Evolutionary conservation across 2,113 vertebrate genomes (phyloP).

Genomic region (Plotosus lineatus): DNA sequence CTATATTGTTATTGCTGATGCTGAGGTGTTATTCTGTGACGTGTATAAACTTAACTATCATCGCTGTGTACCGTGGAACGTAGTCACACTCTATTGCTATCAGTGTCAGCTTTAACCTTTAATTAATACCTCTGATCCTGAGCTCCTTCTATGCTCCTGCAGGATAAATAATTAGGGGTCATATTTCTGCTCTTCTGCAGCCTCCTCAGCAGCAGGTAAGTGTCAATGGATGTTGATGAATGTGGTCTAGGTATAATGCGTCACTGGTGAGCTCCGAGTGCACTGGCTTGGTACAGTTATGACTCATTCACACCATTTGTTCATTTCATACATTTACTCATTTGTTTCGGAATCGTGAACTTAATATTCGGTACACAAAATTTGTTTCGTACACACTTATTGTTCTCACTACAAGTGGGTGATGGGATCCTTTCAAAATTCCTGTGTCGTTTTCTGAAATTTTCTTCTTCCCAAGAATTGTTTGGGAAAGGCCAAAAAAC

Average conservation of each 20-base stretch:
- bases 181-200: neutral
- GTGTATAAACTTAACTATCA: too few species aligned
- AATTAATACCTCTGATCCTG: too few species aligned
- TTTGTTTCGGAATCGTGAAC: neutral
- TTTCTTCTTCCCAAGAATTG: too few species aligned
- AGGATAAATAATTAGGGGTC: neutral
- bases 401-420: too few species aligned
- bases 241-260: neutral
- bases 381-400: neutral
- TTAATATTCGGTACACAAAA: neutral
- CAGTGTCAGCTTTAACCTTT: neutral
- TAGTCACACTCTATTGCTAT: neutral
- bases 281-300: neutral
- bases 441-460: too few species aligned
- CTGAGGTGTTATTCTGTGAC: too few species aligned
- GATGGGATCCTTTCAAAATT: neutral
- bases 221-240: neutral
- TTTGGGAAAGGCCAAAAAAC: too few species aligned
- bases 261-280: neutral
- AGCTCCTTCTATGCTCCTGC: too few species aligned
- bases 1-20: too few species aligned
- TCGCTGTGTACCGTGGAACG: too few species aligned
- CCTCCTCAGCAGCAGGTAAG: neutral
- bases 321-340: neutral
- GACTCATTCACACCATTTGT: neutral